Percentiles rank a stretch among this genome's conserved stretches.
Evolutionary conservation across 2,113 vertebrate species (phyloP).

Genomic region (Mustela nigripes): DNA sequence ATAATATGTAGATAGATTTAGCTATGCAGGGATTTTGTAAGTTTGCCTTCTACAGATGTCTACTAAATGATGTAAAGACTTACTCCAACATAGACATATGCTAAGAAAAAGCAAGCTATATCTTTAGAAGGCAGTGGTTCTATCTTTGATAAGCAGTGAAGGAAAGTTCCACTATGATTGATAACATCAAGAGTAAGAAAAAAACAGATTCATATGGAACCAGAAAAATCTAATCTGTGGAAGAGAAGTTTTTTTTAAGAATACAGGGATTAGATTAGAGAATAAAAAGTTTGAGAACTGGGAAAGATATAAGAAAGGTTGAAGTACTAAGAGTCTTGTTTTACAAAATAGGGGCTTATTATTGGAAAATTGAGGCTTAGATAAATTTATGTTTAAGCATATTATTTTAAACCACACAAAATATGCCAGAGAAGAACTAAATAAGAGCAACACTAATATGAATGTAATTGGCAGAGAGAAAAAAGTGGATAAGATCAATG

Average conservation of each 20-base stretch:
- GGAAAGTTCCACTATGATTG: background rate
- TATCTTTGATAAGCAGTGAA: background rate
- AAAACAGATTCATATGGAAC: background rate
- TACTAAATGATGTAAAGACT: background rate
- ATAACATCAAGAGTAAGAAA: background rate
- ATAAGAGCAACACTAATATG: background rate
- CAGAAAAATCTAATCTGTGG: background rate
- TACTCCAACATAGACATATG: background rate
- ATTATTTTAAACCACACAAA: background rate
- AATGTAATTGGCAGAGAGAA: background rate
- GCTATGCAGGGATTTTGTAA: background rate
- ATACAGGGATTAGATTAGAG: background rate
- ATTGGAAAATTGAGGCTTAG: background rate
- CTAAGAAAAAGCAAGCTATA: background rate
- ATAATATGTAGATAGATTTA: background rate
- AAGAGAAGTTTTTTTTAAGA: background rate
- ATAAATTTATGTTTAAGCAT: background rate
- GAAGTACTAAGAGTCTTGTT: background rate
- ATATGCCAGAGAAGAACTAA: background rate
- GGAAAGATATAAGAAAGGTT: background rate
- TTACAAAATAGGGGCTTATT: background rate
- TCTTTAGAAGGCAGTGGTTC: background rate
- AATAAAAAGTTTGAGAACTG: background rate
- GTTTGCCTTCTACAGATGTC: background rate
- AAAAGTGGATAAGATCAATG: background rate